Conservation (phyloP, 2,888 invertebrate genomes). For the Clostera curtula region DNA sequence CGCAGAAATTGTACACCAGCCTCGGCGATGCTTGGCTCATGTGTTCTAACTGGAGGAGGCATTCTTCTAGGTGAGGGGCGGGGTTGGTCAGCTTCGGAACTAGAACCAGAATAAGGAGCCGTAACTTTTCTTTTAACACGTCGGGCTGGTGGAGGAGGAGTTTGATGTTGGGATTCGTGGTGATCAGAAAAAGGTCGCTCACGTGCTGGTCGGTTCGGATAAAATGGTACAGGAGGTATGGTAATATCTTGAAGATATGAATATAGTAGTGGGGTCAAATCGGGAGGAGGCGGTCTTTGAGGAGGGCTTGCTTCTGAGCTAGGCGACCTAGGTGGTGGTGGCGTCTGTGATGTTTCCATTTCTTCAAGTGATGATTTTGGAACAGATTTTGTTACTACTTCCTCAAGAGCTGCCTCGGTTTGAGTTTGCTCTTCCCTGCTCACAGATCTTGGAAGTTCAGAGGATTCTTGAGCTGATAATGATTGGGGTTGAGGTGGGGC, state of each 20-base stretch:
- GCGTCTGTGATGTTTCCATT: slow-evolving; percentile 16
- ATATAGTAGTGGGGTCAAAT: slow-evolving; percentile 62
- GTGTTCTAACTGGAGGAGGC: slow-evolving; percentile 50
- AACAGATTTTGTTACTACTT: slow-evolving; percentile 19
- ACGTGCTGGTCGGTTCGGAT: slow-evolving; percentile 51
- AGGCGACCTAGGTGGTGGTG: slow-evolving; percentile 24
- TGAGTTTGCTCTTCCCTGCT: slow-evolving; percentile 62
- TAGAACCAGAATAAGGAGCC: slow-evolving; percentile 59
- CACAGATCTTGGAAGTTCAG: slow-evolving; percentile 33
- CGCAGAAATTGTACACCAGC: slow-evolving; percentile 81
- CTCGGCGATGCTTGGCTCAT: slow-evolving; percentile 80
- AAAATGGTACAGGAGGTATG: slow-evolving; percentile 63
- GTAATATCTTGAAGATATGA: slow-evolving; percentile 73
- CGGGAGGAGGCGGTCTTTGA: slow-evolving; percentile 65
- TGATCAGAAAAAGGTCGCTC: slow-evolving; percentile 49
- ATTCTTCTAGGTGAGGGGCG: slow-evolving; percentile 54
- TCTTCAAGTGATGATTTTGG: slow-evolving; percentile 14
- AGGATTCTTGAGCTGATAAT: slow-evolving; percentile 20
- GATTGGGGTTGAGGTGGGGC: slow-evolving; percentile 15
- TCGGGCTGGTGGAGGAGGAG: slow-evolving; percentile 61
- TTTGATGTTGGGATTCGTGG: slow-evolving; percentile 45
- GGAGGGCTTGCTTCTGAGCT: slow-evolving; percentile 40
- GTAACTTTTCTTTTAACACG: slow-evolving; percentile 62
- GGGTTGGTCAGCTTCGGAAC: slow-evolving; percentile 68
- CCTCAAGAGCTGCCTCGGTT: slow-evolving; percentile 36